phyloP scores from a whole-genome alignment of 2,888 invertebrate species.

The Mayetiola destructor region DNA sequence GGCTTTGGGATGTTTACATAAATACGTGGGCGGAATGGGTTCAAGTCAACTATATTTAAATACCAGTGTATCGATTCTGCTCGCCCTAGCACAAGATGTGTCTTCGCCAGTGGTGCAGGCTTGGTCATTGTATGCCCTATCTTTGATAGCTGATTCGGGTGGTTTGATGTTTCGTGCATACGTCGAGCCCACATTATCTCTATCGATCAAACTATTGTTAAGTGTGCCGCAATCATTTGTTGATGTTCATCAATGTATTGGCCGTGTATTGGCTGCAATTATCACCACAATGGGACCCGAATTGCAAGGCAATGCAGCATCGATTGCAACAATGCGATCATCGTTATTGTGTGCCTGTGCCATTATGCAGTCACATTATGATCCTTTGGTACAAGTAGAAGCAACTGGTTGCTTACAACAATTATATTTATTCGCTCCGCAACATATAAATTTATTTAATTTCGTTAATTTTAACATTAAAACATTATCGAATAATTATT shows the following conservation, averaged over 20 bases:
- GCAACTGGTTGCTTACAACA: conserved; percentile 94
- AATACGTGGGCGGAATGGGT: conserved; percentile 91
- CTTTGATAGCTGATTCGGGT: conserved; percentile 91
- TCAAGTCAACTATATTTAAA: conserved; percentile 88
- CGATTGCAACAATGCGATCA: conserved; percentile 59
- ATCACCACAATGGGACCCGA: conserved; percentile 98
- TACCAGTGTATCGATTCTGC: conserved; percentile 83
- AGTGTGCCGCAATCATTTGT: conserved; percentile 81
- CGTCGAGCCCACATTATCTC: conserved; percentile 83
- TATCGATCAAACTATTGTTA: conserved; percentile 77
- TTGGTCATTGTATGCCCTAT: conserved; percentile 92
- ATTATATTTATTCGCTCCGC: conserved; percentile 91
- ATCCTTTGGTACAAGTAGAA: conserved; percentile 87
- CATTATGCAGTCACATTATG: conserved; percentile 76
- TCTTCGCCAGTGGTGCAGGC: conserved; percentile 92
- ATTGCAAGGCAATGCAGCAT: conserved; percentile 67
- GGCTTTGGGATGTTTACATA: conserved; percentile 89
- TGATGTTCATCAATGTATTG: conserved; percentile 86
- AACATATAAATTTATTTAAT: conserved; percentile 82
- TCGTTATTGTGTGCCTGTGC: conserved; percentile 89
- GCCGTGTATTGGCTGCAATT: conserved; percentile 81
- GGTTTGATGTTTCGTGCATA: conserved; percentile 98
- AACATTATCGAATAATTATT: conserved; percentile 75
- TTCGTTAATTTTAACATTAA: conserved; percentile 84
- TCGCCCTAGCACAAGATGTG: conserved; percentile 87